Base-by-base conservation (phyloP, 2,113 vertebrate species). In the Felis chaus region DNA sequence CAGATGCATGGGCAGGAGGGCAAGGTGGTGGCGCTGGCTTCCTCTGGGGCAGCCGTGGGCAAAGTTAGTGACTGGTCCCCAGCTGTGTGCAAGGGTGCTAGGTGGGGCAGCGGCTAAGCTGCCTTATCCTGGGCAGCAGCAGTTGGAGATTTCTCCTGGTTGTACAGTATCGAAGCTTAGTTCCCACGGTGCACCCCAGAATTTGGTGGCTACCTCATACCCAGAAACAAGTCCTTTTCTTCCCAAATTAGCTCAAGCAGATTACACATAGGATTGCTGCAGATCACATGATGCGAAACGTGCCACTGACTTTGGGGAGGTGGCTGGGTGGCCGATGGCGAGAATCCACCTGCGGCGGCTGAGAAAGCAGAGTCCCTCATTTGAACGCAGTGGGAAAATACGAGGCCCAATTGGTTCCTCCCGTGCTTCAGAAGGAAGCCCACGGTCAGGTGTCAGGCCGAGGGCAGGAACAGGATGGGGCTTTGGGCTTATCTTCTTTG, bases 381-480 rank as follows among this genome's bases (percentile, higher is more conserved):
- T 18, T 21, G 55, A 57, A n/a, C 7, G 10, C 45, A 33, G 55
- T 55, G 82, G 66, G 31, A 27, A 78, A 85, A 21, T 1, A 6
- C 16, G 11, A 15, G 39, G 25, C 7, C 19, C 55, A 29, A 45
- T 6, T 4, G 25, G 19, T 39, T 83, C 39, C n/a, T 55, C 65
- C 29, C 2, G 10, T 5, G 1, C 29, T 45, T 13, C 18, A 55
- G 69, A 66, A 91, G 83, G 78, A 19, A 92, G 78, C 7, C 45
- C 14, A 4, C 0, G 0, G 15, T 33, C 82, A 27, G 82, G n/a
- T 12, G 7, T 0, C 0, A 13, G 5, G 53, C 53, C 21, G 21
- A 1, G 69, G 5, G 29, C 7, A 10, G 50, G 2, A 8, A 27
- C 27, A 55, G 63, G 53, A 5, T 2, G 23, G 36, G 39, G 21